phyloP scores from a whole-genome alignment of 2,113 vertebrate genomes.

The Sander lucioperca region DNA sequence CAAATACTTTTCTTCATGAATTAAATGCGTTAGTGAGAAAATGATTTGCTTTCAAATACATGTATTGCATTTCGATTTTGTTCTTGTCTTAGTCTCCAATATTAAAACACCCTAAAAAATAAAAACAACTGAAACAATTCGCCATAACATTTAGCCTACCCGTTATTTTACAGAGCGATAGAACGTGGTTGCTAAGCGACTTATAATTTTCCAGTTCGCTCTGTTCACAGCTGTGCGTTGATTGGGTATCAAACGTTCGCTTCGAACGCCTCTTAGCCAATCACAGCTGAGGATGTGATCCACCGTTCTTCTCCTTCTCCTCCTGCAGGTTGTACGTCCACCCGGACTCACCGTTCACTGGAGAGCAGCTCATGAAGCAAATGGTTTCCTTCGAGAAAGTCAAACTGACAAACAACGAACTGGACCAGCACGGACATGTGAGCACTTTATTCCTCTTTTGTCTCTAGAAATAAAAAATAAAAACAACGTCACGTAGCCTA shows the following conservation, averaged over 20 bases:
- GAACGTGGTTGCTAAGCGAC: slow-evolving; percentile 18
- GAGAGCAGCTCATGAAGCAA: slow-evolving; percentile 97
- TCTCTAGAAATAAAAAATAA: background rate
- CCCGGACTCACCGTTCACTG: slow-evolving; percentile 96
- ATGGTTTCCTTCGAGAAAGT: slow-evolving; percentile 99
- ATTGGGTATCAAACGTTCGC: slow-evolving; percentile 16
- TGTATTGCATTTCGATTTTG: background rate
- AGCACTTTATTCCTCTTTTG: slow-evolving; percentile 67
- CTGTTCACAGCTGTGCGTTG: background rate
- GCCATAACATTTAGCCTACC: background rate
- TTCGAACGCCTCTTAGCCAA: slow-evolving; percentile 43
- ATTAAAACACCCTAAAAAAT: background rate
- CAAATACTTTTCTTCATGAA: background rate
- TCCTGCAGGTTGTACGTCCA: slow-evolving; percentile 93
- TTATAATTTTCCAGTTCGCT: no score
- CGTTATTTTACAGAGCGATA: background rate
- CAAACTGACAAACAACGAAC: slow-evolving; percentile 98
- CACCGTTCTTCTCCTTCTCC: accelerated
- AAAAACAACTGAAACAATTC: background rate
- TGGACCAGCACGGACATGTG: slow-evolving; percentile 98
- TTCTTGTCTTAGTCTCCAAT: background rate
- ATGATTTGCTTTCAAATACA: background rate
- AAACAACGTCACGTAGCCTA: background rate
- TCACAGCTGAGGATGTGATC: slow-evolving; percentile 15
- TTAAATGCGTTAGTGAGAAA: background rate